These are phyloP conservation scores for Phymanthus crucifer DNA, from an alignment of 92 coral and sea anemone species.

Conservation along the genomic window DNA sequence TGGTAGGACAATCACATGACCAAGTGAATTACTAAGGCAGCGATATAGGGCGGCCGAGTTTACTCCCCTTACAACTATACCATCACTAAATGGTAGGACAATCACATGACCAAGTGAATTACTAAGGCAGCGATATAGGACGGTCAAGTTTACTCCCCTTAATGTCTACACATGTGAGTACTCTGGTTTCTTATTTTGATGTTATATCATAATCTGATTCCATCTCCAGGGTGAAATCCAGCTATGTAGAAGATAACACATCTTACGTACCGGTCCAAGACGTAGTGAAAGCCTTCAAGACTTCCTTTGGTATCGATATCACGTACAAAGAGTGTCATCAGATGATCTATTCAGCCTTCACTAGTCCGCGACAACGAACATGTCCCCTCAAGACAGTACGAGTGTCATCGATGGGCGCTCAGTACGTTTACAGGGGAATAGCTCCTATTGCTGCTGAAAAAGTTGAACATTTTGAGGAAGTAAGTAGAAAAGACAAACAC, in stretches of 20 bases:
- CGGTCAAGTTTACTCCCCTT: constrained; percentile 1
- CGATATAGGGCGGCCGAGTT: neutral
- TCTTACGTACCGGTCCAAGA: constrained; percentile 89
- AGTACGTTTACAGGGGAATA: constrained; percentile 86
- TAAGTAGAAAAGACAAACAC: too few species aligned
- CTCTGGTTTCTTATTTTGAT: neutral
- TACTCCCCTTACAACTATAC: constrained; percentile 28
- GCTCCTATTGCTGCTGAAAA: constrained; percentile 46
- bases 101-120: too few species aligned
- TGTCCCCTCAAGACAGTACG: constrained; percentile 81
- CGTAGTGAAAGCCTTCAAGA: constrained; percentile 76
- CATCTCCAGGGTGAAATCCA: constrained; percentile 64
- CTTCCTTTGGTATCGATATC: constrained; percentile 69
- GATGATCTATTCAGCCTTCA: constrained; percentile 80
- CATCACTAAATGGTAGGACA: constrained; percentile 61
- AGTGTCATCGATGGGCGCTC: constrained; percentile 75
- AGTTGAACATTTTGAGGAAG: constrained; percentile 30
- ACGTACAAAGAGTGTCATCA: constrained; percentile 94
- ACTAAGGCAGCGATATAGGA: too few species aligned
- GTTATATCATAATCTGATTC: neutral
- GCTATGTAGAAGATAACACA: constrained; percentile 66
- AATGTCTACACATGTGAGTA: neutral
- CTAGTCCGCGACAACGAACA: constrained; percentile 71
- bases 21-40: too few species aligned
- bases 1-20: constrained; percentile 44